Conservation (phyloP, 2,113 vertebrate genomes). For the Nanger granti region DNA sequence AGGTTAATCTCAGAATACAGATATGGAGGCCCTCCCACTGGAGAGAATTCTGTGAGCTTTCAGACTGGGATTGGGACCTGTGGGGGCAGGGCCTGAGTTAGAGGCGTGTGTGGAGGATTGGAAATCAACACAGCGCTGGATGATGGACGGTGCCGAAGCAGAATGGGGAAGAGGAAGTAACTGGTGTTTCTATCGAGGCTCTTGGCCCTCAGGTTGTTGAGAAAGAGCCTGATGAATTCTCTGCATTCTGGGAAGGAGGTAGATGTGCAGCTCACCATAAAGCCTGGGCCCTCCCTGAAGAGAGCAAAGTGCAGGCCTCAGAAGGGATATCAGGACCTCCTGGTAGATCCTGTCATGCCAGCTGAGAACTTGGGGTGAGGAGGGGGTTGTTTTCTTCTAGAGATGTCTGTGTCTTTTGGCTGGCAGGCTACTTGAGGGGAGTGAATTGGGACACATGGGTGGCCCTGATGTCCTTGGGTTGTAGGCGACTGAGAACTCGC, state of each 20-base stretch:
- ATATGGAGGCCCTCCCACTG: background rate
- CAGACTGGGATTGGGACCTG: background rate
- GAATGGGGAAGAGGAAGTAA: background rate
- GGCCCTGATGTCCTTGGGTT: background rate
- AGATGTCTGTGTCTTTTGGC: background rate
- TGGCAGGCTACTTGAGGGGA: background rate
- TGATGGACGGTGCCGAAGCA: background rate
- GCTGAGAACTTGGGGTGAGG: background rate
- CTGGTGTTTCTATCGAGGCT: background rate
- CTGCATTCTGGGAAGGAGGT: background rate
- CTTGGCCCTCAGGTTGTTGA: background rate
- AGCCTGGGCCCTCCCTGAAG: background rate
- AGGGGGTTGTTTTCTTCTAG: background rate
- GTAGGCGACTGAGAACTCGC: background rate
- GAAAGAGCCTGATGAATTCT: background rate
- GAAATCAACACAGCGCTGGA: background rate
- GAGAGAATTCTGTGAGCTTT: background rate
- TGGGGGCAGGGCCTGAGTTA: background rate
- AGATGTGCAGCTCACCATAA: rapidly evolving
- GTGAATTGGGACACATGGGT: background rate
- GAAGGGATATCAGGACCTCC: background rate
- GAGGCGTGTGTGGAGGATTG: background rate
- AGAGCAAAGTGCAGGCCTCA: background rate
- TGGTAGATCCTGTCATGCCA: background rate
- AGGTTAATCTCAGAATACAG: background rate